These are phyloP conservation scores for Mechanitis mazaeus DNA, from an alignment of 2,888 invertebrate species.

Conservation along the genomic window DNA sequence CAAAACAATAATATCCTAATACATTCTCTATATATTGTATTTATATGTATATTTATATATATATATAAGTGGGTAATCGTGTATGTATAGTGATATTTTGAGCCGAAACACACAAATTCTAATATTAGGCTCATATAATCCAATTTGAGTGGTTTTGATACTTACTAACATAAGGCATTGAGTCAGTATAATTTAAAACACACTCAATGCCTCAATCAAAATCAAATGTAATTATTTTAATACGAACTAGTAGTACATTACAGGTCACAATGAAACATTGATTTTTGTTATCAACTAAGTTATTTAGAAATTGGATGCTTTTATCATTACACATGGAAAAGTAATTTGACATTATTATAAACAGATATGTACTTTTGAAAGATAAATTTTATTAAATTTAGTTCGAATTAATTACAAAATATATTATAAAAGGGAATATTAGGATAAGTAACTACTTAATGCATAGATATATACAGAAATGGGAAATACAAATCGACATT, in stretches of 20 bases:
- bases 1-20: constrained; percentile 49
- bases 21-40: constrained; percentile 43
- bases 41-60: no score
- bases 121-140: constrained; percentile 26
- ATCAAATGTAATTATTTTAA: constrained; percentile 33
- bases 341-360: constrained; percentile 56
- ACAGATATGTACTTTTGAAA: constrained; percentile 67
- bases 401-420: constrained; percentile 22
- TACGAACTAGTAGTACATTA: constrained; percentile 63
- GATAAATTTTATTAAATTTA: constrained; percentile 39
- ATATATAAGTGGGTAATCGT: constrained; percentile 29
- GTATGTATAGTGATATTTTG: constrained; percentile 31
- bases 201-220: constrained; percentile 11
- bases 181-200: constrained; percentile 18
- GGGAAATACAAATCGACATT: constrained; percentile 7
- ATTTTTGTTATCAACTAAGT: constrained; percentile 35
- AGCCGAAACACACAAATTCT: constrained; percentile 28
- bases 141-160: constrained; percentile 21
- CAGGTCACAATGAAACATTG: constrained; percentile 42
- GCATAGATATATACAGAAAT: constrained; percentile 14
- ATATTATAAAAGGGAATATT: constrained; percentile 22
- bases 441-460: constrained; percentile 31
- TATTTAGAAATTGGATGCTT: constrained; percentile 34
- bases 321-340: constrained; percentile 38
- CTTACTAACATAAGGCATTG: constrained; percentile 26